Evolutionary conservation across 2,113 vertebrate species (phyloP).

Genomic region (Entelurus aequoreus): DNA sequence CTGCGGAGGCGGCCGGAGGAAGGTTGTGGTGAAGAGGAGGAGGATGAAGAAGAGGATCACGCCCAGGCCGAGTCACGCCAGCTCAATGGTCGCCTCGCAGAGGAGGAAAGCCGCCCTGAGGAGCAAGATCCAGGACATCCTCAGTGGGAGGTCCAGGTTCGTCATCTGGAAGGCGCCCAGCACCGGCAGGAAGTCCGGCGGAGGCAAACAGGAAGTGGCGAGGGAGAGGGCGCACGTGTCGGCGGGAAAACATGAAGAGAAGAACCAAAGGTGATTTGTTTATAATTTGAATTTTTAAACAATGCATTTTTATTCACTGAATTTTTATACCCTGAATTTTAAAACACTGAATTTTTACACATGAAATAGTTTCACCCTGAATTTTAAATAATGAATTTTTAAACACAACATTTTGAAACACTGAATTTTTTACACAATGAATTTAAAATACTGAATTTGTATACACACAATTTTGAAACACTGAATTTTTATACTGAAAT

Average conservation of each 20-base stretch:
- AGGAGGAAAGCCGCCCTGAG: conserved; percentile 62
- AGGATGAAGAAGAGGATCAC: conserved; percentile 47
- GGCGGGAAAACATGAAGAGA: conserved; percentile 15
- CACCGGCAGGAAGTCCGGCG: conserved; percentile 5
- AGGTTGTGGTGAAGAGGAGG: conserved; percentile 53
- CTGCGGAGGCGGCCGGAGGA: conserved; percentile 36
- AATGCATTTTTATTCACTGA: too few relatives aligned
- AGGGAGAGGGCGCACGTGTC: conserved; percentile 15
- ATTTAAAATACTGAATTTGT: too few relatives aligned
- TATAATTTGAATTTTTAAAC: too few relatives aligned
- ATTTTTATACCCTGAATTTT: too few relatives aligned
- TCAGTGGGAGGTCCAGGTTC: conserved; percentile 67
- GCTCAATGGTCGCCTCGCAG: conserved; percentile 19
- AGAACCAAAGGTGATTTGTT: conserved; percentile 37
- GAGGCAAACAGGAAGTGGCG: not conserved
- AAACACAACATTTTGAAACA: too few relatives aligned
- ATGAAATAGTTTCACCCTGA: too few relatives aligned
- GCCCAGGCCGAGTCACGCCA: conserved; percentile 48
- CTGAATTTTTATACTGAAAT: too few relatives aligned
- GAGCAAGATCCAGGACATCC: conserved; percentile 70
- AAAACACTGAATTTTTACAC: too few relatives aligned
- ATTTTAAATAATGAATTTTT: too few relatives aligned
- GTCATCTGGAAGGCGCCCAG: conserved; percentile 62
- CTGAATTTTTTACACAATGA: too few relatives aligned
- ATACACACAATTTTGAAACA: too few relatives aligned